Percentiles rank a stretch among this genome's conserved stretches.
Conservation (phyloP, 2,888 invertebrate species). For the Torymus auratus region DNA sequence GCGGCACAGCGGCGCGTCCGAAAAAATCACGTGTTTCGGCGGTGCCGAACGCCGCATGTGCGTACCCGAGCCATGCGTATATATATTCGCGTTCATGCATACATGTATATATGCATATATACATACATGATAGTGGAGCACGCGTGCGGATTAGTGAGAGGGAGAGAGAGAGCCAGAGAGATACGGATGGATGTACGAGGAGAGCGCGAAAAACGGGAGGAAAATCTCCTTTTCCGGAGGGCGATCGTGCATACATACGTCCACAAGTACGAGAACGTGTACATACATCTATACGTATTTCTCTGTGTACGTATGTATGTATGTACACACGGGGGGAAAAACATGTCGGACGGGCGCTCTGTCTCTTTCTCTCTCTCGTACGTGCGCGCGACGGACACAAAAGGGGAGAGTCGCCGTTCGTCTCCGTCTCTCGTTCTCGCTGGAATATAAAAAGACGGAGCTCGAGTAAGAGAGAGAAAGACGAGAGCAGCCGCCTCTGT, state of each 20-base stretch:
- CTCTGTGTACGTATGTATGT: neutral
- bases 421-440: conserved; percentile 19
- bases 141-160: too few relatives aligned
- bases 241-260: neutral
- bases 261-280: neutral
- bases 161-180: neutral
- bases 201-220: conserved; percentile 27
- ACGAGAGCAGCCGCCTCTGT: conserved; percentile 63
- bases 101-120: neutral
- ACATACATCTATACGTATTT: conserved; percentile 1
- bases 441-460: conserved; percentile 52
- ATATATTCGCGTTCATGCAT: neutral
- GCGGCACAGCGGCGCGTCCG: conserved; percentile 36
- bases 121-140: too few relatives aligned
- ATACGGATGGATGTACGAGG: neutral
- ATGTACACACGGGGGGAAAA: neutral
- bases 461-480: conserved; percentile 9
- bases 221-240: conserved; percentile 42
- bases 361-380: too few relatives aligned
- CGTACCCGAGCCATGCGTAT: conserved; percentile 6
- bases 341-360: neutral
- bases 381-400: neutral
- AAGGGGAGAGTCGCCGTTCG: conserved; percentile 24
- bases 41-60: conserved; percentile 40
- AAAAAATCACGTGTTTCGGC: conserved; percentile 56